Conservation (phyloP, 1,140 invertebrate genomes). For the Polypedilum pembai region DNA sequence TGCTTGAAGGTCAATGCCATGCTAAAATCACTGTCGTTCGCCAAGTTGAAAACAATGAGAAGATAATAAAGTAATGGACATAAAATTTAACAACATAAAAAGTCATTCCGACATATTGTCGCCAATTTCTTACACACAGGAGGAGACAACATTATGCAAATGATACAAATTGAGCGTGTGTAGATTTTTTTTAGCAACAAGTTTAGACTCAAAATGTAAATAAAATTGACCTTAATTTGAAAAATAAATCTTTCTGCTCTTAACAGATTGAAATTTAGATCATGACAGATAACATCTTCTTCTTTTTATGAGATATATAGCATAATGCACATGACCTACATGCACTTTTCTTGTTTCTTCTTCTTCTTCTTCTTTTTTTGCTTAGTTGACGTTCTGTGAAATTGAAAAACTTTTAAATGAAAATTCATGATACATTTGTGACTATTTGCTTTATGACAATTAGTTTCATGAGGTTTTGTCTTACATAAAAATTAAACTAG, state of each 20-base stretch:
- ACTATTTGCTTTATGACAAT: too few species aligned
- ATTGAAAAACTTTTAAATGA: not conserved
- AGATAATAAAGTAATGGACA: constrained; percentile 13
- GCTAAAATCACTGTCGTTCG: not conserved
- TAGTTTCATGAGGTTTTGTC: too few species aligned
- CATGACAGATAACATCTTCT: too few species aligned
- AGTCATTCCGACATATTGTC: not conserved
- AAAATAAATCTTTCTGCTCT: too few species aligned
- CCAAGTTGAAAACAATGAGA: not conserved
- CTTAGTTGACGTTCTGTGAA: too few species aligned
- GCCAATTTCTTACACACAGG: constrained; percentile 9
- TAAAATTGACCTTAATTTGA: not conserved
- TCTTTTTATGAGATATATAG: not conserved
- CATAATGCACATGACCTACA: constrained; percentile 9
- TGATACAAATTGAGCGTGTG: not conserved
- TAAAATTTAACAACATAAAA: not conserved
- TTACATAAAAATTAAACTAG: too few species aligned
- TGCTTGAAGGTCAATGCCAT: constrained; percentile 8
- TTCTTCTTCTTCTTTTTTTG: too few species aligned
- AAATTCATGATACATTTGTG: not conserved
- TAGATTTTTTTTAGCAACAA: not conserved
- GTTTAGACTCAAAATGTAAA: not conserved
- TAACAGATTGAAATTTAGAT: too few species aligned
- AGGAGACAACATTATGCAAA: not conserved
- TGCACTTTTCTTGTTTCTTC: not conserved